Evolutionary conservation across 53 echinoderm and acorn worm species (phyloP).

Genomic region (Echinarachnius parma): DNA sequence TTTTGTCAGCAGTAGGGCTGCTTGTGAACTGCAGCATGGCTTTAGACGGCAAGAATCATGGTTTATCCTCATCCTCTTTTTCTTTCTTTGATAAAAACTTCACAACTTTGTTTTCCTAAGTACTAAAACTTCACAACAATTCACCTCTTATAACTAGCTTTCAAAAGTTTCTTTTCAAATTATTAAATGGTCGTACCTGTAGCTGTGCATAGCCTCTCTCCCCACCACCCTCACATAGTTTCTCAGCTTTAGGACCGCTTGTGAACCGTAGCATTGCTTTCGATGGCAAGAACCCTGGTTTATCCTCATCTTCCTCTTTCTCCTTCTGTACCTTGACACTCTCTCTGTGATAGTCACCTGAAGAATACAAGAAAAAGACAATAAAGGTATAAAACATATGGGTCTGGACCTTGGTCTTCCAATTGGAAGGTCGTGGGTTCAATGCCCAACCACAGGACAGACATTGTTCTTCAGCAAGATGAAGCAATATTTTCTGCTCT

Average conservation of each 20-base stretch:
- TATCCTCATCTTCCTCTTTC: constrained; percentile 28
- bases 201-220: constrained; percentile 77
- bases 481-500: too few relatives aligned
- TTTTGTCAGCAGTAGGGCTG: constrained; percentile 73
- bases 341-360: constrained; percentile 50
- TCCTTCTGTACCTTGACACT: constrained; percentile 27
- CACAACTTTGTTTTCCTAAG: too few relatives aligned
- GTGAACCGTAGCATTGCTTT: constrained; percentile 68
- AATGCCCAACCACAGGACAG: too few relatives aligned
- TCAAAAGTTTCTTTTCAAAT: too few relatives aligned
- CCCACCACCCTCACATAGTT: constrained; percentile 62
- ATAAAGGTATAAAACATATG: too few relatives aligned
- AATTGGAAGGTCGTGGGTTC: too few relatives aligned
- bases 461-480: too few relatives aligned
- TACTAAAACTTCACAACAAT: too few relatives aligned
- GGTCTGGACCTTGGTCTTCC: too few relatives aligned
- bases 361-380: neutral
- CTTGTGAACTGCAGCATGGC: constrained; percentile 67
- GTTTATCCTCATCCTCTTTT: constrained; percentile 23
- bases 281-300: constrained; percentile 16
- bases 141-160: too few relatives aligned
- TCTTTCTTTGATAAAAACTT: too few relatives aligned
- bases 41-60: constrained; percentile 32
- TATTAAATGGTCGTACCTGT: constrained; percentile 55
- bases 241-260: constrained; percentile 78